A percentile compares a stretch with the other conserved stretches of the same genome.
Evolutionary conservation across 1,140 invertebrate genomes (phyloP).

Genomic region (Helicoverpa armigera): DNA sequence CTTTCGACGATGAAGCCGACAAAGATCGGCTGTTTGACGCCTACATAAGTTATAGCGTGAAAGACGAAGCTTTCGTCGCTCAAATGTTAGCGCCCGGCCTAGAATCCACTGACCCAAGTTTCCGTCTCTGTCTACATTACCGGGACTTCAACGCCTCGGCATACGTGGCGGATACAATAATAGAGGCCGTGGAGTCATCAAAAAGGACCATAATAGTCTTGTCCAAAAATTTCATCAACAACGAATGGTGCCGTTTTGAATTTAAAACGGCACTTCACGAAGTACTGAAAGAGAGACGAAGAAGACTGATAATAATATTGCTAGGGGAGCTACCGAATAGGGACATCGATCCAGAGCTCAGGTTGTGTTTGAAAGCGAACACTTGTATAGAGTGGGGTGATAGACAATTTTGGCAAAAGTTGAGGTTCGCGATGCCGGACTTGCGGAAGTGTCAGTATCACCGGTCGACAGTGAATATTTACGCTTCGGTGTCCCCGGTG

Average conservation of each 20-base stretch:
- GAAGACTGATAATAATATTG: constrained; percentile 94
- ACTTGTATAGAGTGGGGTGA: constrained; percentile 97
- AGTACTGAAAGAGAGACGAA: constrained; percentile 93
- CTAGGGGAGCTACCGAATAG: constrained; percentile 94
- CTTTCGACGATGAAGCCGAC: constrained; percentile 91
- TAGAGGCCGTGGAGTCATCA: constrained; percentile 96
- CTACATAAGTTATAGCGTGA: constrained; percentile 96
- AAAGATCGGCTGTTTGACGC: constrained; percentile 96
- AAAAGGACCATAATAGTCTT: constrained; percentile 96
- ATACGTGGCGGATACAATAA: constrained; percentile 95
- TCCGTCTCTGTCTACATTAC: constrained; percentile 94
- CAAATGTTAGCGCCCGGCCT: constrained; percentile 94
- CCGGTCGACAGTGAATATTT: constrained; percentile 89
- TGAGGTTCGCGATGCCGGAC: constrained; percentile 96
- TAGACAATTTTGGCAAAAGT: constrained; percentile 97
- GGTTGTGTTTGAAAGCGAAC: constrained; percentile 95
- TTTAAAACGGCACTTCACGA: constrained; percentile 97
- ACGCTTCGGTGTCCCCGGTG: constrained; percentile 87
- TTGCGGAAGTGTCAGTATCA: constrained; percentile 88
- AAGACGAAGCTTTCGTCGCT: constrained; percentile 95
- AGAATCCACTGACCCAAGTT: constrained; percentile 91
- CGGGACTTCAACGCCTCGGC: constrained; percentile 93
- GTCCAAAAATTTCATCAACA: constrained; percentile 97
- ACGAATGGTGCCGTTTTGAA: constrained; percentile 97
- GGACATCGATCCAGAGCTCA: constrained; percentile 95